Evolutionary conservation across 1,140 invertebrate species (phyloP).

Genomic region (Solen grandis): DNA sequence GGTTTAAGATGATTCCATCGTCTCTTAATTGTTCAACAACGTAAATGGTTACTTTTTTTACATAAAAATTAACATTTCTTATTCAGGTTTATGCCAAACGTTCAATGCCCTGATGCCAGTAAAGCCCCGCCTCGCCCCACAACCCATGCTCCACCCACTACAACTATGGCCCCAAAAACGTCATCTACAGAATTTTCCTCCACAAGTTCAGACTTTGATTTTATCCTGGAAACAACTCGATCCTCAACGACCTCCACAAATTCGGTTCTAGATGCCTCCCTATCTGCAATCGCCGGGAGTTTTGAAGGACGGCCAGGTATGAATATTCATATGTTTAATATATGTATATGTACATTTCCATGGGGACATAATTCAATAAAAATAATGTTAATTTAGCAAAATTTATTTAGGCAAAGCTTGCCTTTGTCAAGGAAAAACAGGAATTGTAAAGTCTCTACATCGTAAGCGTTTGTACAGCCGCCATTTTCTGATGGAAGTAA

Average conservation of each 20-base stretch:
- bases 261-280: no score
- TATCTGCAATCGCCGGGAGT: slow-evolving; percentile 20
- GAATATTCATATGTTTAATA: not conserved
- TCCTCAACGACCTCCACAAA: no score
- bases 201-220: no score
- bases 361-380: no score
- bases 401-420: no score
- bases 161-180: not conserved
- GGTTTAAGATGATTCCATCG: no score
- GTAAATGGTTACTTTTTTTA: not conserved
- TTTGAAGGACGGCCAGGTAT: slow-evolving; percentile 23
- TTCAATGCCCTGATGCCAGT: slow-evolving; percentile 23
- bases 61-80: not conserved
- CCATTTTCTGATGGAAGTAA: not conserved
- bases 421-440: not conserved
- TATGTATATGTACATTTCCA: no score
- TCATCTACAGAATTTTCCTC: not conserved
- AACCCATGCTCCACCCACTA: not conserved
- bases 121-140: slow-evolving; percentile 28
- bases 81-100: slow-evolving; percentile 21
- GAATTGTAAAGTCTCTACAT: not conserved
- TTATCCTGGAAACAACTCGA: no score
- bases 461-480: not conserved
- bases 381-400: not conserved
- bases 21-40: no score